Base-by-base conservation (phyloP, 2,797 vertebrate genomes). In the Percopsis omiscomaycus region DNA sequence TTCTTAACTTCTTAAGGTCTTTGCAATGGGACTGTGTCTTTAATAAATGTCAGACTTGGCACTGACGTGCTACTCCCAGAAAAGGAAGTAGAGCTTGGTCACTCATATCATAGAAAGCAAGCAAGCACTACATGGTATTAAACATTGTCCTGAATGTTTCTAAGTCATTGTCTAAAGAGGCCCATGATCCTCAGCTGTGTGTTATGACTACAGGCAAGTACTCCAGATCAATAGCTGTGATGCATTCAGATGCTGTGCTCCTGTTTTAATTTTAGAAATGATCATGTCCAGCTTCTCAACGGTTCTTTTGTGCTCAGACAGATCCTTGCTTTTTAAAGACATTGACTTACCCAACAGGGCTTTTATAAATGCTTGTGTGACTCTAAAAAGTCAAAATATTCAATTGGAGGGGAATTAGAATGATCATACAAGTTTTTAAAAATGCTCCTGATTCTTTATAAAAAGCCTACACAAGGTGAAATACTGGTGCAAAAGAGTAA, bases 131-230 rank as follows among this genome's bases (percentile, higher is more conserved):
- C 69, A 73, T 74, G 83, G 71, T 63, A 74, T 87, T 80, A 69
- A 71, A 78, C 59, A 68, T 74, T 73, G 76, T 82, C 73, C 73
- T 68, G 70, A 71, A 69, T 78, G 77, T 74, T 86, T 89, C 62
- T 80, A 71, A 81, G 81, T 86, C 81, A 83, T 84, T 77, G 76
- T 69, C 74, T 32, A 78, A 75, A 80, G 72, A 78, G 72, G 84
- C 88, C 83, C 85, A 73, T 90, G 90, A 90, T 90, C 61, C 81
- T 90, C 89, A 90, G 88, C 87, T 88, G 89, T 68, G 80, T 80
- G 61, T 5, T 80, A 61, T 79, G 50, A 61, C 87, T 78, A 27
- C 55, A 74, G 84, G 88, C 87, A 46, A 71, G 67, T 80, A 84
- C 73, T 82, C 55, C 67, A 68, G 69, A 89, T 87, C 81, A 81